Conservation (phyloP, 2,113 vertebrate genomes). For the Ifrita kowaldi region DNA sequence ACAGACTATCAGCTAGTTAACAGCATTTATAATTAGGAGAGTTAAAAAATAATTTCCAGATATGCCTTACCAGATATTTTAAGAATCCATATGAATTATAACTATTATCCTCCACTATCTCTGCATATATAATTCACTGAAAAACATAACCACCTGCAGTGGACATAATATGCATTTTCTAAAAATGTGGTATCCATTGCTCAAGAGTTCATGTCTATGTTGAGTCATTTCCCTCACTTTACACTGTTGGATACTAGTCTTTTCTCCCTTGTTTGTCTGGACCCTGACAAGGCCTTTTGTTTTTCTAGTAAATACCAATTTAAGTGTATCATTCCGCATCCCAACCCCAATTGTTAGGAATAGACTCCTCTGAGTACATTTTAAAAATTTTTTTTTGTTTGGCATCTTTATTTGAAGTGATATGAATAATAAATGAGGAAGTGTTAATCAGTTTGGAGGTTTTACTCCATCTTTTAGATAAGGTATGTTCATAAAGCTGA, state of each 20-base stretch:
- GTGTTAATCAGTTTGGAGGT: slow-evolving; percentile 1
- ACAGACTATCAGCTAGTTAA: slow-evolving; percentile 14
- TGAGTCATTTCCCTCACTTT: background rate
- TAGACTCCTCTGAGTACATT: background rate
- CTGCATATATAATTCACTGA: background rate
- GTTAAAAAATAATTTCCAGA: slow-evolving; percentile 21
- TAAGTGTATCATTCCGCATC: background rate
- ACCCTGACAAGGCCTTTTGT: background rate
- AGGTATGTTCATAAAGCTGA: slow-evolving; percentile 33
- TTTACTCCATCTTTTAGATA: slow-evolving; percentile 19
- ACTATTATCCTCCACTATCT: background rate
- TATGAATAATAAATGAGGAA: slow-evolving; percentile 25
- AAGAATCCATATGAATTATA: background rate
- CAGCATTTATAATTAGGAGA: slow-evolving; percentile 1
- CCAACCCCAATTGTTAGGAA: background rate
- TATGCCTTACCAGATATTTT: background rate
- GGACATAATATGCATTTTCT: background rate
- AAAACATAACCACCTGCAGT: background rate
- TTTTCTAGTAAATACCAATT: background rate
- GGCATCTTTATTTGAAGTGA: background rate
- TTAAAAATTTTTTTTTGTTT: background rate
- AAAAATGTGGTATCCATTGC: background rate
- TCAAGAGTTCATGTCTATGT: background rate
- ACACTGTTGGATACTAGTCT: background rate
- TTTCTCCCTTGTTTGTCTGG: background rate